Evolutionary conservation across 2,888 invertebrate genomes (phyloP).

Genomic region (Thecocarcelia acutangulata): DNA sequence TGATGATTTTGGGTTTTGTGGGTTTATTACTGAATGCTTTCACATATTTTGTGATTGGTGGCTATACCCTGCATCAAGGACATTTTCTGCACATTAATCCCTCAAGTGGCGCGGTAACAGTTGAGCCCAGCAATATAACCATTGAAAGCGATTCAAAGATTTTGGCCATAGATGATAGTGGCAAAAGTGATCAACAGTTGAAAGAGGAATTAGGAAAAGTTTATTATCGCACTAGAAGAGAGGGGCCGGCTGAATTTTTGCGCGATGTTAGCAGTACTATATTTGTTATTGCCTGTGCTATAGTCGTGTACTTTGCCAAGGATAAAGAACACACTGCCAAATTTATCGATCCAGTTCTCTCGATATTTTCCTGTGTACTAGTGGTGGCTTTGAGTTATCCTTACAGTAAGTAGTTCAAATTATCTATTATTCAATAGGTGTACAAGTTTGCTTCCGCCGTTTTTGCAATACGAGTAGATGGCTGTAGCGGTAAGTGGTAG

Average conservation of each 20-base stretch:
- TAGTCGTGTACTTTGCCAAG: conserved; percentile 84
- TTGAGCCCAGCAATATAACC: conserved; percentile 82
- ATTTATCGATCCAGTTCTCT: conserved; percentile 88
- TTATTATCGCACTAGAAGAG: conserved; percentile 81
- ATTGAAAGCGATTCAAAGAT: conserved; percentile 81
- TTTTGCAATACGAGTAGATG: too few species aligned
- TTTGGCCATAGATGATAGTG: conserved; percentile 80
- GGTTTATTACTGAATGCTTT: conserved; percentile 89
- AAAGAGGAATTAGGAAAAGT: conserved; percentile 71
- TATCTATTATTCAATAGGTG: too few species aligned
- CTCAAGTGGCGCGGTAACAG: conserved; percentile 83
- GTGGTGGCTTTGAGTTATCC: conserved; percentile 90
- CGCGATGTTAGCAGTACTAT: conserved; percentile 87
- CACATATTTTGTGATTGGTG: conserved; percentile 91
- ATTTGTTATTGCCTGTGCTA: conserved; percentile 87
- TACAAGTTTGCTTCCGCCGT: too few species aligned
- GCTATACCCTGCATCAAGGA: conserved; percentile 88
- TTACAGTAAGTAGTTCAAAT: conserved; percentile 86
- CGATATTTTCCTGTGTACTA: conserved; percentile 87
- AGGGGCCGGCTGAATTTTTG: conserved; percentile 84
- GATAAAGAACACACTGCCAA: conserved; percentile 85
- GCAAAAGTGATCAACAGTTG: conserved; percentile 71
- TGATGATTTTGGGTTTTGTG: conserved; percentile 86
- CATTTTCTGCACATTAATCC: conserved; percentile 86
- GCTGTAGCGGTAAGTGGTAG: too few species aligned